Percentiles rank a stretch among this genome's conserved stretches.
These are phyloP conservation scores for Calosoma granatense DNA, from an alignment of 1,140 invertebrate species.

Conservation along the genomic window DNA sequence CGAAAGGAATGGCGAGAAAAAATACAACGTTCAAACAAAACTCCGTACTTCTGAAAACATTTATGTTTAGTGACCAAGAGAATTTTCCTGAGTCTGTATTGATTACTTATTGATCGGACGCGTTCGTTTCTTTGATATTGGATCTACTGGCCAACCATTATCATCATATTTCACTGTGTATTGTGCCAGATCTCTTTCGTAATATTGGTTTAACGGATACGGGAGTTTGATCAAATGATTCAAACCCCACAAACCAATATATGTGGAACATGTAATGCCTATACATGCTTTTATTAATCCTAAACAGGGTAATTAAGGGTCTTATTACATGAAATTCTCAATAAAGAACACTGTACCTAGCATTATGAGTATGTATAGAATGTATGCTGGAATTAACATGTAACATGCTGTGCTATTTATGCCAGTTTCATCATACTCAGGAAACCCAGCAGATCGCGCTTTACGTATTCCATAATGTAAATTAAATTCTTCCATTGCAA, in stretches of 20 bases:
- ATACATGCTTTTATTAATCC: not conserved
- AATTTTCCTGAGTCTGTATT: too few species aligned
- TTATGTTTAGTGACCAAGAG: not conserved
- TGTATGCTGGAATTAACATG: not conserved
- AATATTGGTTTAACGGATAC: not conserved
- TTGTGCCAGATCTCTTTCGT: not conserved
- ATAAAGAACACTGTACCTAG: not conserved
- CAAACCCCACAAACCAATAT: not conserved
- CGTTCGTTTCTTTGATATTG: not conserved
- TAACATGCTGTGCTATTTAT: not conserved
- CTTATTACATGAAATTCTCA: too few species aligned
- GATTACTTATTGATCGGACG: not conserved
- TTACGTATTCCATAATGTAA: too few species aligned
- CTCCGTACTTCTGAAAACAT: not conserved
- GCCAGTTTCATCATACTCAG: not conserved
- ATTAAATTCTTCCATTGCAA: too few species aligned
- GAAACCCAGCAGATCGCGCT: not conserved
- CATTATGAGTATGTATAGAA: not conserved
- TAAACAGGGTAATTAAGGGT: too few species aligned
- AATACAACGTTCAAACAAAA: slow-evolving; percentile 5
- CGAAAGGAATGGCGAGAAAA: not conserved
- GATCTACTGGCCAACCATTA: not conserved
- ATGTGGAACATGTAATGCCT: not conserved
- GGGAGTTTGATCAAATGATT: not conserved
- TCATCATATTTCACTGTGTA: not conserved